These are phyloP conservation scores for Boloria selene DNA, from an alignment of 2,888 invertebrate genomes.

Conservation along the genomic window DNA sequence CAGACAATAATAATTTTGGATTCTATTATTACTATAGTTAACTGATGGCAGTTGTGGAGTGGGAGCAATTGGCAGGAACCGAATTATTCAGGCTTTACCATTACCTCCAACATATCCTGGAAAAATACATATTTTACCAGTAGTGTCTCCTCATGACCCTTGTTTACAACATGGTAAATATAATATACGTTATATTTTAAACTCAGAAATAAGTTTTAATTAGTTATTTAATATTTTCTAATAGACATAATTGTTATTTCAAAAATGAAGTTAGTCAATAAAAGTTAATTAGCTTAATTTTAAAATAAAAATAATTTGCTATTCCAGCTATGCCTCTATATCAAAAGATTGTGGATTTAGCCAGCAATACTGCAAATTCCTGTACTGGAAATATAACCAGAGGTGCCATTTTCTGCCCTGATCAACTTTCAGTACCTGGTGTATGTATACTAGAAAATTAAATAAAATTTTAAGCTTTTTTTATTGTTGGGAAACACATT, in stretches of 20 bases:
- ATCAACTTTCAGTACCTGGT: slow-evolving; percentile 67
- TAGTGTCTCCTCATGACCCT: slow-evolving; percentile 85
- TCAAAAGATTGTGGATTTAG: slow-evolving; percentile 90
- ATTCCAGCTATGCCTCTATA: slow-evolving; percentile 86
- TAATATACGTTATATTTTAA: neutral
- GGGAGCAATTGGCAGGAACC: slow-evolving; percentile 66
- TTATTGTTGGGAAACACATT: too few species aligned
- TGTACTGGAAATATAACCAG: slow-evolving; percentile 60
- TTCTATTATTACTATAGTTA: slow-evolving; percentile 48
- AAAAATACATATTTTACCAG: slow-evolving; percentile 89
- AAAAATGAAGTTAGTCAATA: too few species aligned
- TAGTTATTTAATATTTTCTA: neutral
- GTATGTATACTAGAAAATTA: slow-evolving; percentile 51
- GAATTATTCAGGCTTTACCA: slow-evolving; percentile 82
- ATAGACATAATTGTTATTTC: too few species aligned
- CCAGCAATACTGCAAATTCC: slow-evolving; percentile 74
- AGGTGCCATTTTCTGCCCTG: slow-evolving; percentile 72
- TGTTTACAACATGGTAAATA: slow-evolving; percentile 70
- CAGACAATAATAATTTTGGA: neutral
- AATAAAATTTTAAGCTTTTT: neutral
- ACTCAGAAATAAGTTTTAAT: too few species aligned
- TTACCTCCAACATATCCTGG: slow-evolving; percentile 91
- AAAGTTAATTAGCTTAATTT: neutral
- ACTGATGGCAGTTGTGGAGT: slow-evolving; percentile 76
- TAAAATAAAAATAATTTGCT: neutral